Conservation (phyloP, 2,888 invertebrate species). For the Koerneria pararmatus region DNA sequence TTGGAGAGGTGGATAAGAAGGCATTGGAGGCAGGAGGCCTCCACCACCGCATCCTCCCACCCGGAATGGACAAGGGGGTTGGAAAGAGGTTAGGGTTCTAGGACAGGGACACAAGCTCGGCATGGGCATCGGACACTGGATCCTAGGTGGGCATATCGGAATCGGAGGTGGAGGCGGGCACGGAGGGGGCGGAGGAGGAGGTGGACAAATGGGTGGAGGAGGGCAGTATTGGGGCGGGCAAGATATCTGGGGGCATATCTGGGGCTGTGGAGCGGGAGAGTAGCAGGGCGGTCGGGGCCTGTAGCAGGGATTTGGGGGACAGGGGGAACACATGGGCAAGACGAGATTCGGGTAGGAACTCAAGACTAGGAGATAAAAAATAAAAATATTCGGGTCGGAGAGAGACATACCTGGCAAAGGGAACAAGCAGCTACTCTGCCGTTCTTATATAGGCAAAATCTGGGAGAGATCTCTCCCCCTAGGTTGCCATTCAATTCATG, state of each 20-base stretch:
- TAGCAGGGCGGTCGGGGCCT: conserved; percentile 29
- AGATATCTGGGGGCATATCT: no score
- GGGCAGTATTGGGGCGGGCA: no score
- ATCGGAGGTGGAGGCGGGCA: conserved; percentile 33
- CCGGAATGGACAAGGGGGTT: background rate
- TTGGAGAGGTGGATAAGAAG: no score
- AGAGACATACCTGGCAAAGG: background rate
- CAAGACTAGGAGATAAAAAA: background rate
- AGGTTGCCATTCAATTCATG: no score
- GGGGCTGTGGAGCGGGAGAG: conserved; percentile 35
- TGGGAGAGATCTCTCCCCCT: no score
- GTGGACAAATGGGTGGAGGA: conserved; percentile 40
- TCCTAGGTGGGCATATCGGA: conserved; percentile 27
- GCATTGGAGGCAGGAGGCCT: no score
- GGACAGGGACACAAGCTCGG: conserved; percentile 15
- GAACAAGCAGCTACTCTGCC: no score
- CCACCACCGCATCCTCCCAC: conserved; percentile 2
- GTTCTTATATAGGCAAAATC: no score
- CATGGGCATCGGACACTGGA: conserved; percentile 31
- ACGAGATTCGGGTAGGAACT: background rate
- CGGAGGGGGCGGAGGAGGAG: conserved; percentile 42
- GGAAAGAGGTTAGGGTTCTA: conserved; percentile 30
- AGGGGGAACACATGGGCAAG: conserved; percentile 14
- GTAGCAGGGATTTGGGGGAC: conserved; percentile 19
- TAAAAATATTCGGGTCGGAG: background rate